Base-by-base conservation (phyloP, 2,797 vertebrate species). In the Smutsia temminckii region DNA sequence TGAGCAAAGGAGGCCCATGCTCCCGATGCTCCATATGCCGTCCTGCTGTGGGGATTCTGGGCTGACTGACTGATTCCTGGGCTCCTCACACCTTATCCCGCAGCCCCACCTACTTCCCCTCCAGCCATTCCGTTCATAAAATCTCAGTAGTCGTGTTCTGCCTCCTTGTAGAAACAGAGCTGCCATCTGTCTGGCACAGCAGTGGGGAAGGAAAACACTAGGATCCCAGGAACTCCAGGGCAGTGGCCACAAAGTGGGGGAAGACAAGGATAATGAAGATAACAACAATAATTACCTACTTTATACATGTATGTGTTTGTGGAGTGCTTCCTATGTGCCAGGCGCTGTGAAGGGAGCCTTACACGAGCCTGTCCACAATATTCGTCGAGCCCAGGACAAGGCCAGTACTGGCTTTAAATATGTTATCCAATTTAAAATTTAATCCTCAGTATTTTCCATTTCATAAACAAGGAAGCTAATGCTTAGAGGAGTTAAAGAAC, bases 401-500 rank as follows among this genome's bases (percentile, higher is more conserved):
- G 49, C 29, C 1, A 23, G 66, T 21, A 57, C 27, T 40, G 37
- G 68, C 53, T 91, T 85, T 74, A 66, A 68, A 42, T 20, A n/a
- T 59, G 21, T 57, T 40, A 84, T 42, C 63, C 87, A 46, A 57
- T 46, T 51, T 40, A 34, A 93, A 63, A 53, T 57, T 53, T 53
- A 84, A 86, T 74, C 49, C 64, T 75, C 57, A 42, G 32, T 17
- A 69, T 25, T 27, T 46, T 64, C 5, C 4, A 68, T 55, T 57
- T 84, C 64, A 64, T 84, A 71, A 34, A 40, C 9, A n/a, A 94
- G 20, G 17, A 91, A 63, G 81, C 55, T 85, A 72, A 88, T 57
- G 51, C 11, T 34, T 64, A 32, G 0, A 93, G 59, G 46, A 90
- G 18, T 61, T 80, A 37, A 89, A 69, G 51, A 84, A 74, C 37